Percentiles rank a stretch among this genome's conserved stretches.
Evolutionary conservation across 1,140 invertebrate species (phyloP).

Genomic region (Macrobrachium rosenbergii): DNA sequence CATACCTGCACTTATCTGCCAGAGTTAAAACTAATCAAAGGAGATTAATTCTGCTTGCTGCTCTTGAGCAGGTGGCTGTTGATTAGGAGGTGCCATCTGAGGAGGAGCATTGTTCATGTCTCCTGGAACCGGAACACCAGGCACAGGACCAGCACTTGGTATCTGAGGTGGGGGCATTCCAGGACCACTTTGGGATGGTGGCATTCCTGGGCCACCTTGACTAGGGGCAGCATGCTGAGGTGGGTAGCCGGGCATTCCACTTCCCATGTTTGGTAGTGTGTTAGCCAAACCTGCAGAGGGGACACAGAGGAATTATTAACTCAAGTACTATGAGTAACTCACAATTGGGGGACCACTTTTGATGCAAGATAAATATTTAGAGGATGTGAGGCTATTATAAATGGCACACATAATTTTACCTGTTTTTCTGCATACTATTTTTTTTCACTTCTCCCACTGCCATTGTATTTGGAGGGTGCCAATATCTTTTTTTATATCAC

Average conservation of each 20-base stretch:
- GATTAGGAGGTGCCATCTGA: constrained; percentile 68
- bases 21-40: constrained; percentile 75
- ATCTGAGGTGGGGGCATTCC: constrained; percentile 35
- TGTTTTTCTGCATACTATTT: no score
- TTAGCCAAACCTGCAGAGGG: constrained; percentile 28
- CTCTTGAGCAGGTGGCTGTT: constrained; percentile 70
- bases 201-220: constrained; percentile 33
- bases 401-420: no score
- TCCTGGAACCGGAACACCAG: constrained; percentile 30
- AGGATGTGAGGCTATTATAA: no score
- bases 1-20: background rate
- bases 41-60: constrained; percentile 80
- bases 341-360: background rate
- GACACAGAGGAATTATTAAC: background rate
- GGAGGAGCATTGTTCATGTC: constrained; percentile 38
- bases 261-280: constrained; percentile 27
- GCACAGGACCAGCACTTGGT: constrained; percentile 14
- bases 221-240: constrained; percentile 26
- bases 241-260: constrained; percentile 44
- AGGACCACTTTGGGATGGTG: constrained; percentile 27
- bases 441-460: no score
- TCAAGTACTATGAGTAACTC: no score
- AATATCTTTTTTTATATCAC: no score
- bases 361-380: background rate
- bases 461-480: no score